Evolutionary conservation across 2,888 invertebrate genomes (phyloP).

Genomic region (Linhomoeus sp.): DNA sequence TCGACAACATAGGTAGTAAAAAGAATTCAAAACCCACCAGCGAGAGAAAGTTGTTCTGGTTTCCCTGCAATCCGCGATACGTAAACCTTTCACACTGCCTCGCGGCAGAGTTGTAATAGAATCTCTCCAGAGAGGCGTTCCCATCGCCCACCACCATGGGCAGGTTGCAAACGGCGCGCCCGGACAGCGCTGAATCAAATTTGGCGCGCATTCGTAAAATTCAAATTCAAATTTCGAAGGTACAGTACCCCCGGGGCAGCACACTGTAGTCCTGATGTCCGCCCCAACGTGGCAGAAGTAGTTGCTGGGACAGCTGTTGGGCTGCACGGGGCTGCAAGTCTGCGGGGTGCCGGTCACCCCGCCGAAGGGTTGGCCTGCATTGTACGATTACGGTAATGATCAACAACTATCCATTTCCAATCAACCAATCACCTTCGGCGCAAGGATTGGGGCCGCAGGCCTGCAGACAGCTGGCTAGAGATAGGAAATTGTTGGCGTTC

Average conservation of each 20-base stretch:
- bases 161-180: slow-evolving; percentile 14
- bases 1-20: too few species aligned
- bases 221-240: too few species aligned
- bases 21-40: too few species aligned
- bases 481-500: slow-evolving; percentile 9
- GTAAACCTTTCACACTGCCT: slow-evolving; percentile 1
- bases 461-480: slow-evolving; percentile 4
- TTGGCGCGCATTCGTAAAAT: too few species aligned
- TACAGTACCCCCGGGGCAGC: slow-evolving; percentile 7
- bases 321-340: neutral
- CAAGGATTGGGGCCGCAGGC: neutral
- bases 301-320: slow-evolving; percentile 3
- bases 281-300: slow-evolving; percentile 7
- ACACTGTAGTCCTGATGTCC: slow-evolving; percentile 2
- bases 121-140: slow-evolving; percentile 13
- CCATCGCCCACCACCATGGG: slow-evolving; percentile 25
- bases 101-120: slow-evolving; percentile 2
- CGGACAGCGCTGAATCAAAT: neutral
- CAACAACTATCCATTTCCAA: neutral
- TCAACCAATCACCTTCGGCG: neutral
- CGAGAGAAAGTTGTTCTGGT: slow-evolving; percentile 9
- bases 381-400: too few species aligned
- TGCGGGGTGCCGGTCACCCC: neutral
- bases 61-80: slow-evolving; percentile 6
- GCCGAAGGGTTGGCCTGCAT: slow-evolving; percentile 2